These are phyloP conservation scores for Spinus pinus DNA, from an alignment of 2,797 vertebrate species.

Conservation along the genomic window DNA sequence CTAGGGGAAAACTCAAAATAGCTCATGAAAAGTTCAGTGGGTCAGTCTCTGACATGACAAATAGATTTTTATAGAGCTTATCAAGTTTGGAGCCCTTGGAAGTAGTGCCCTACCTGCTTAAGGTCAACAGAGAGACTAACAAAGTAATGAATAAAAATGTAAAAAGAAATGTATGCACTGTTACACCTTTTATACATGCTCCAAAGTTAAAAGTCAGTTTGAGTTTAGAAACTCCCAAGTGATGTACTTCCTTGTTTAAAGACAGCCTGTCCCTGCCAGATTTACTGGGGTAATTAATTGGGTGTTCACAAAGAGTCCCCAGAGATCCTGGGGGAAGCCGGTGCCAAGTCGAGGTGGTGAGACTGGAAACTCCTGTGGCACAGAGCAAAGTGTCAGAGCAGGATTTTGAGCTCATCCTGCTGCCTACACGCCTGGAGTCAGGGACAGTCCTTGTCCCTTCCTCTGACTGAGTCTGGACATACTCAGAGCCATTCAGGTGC, in stretches of 20 bases:
- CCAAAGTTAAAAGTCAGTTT: not conserved
- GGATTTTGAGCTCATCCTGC: not conserved
- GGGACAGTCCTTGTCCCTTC: not conserved
- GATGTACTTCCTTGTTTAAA: not conserved
- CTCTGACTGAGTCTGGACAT: rapidly evolving
- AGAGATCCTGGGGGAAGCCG: rapidly evolving
- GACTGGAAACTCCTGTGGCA: not conserved
- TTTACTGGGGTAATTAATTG: not conserved
- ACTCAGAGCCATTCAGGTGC: not conserved
- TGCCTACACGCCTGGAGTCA: not conserved
- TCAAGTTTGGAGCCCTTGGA: not conserved
- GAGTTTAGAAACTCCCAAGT: not conserved
- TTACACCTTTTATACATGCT: not conserved
- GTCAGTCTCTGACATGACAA: not conserved
- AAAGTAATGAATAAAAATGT: not conserved
- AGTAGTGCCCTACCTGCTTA: not conserved
- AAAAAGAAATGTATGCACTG: not conserved
- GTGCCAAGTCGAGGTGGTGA: not conserved
- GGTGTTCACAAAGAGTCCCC: not conserved
- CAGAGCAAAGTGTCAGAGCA: not conserved
- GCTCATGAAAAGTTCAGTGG: not conserved
- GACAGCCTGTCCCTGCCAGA: not conserved
- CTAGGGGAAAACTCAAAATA: not conserved
- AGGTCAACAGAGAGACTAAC: not conserved
- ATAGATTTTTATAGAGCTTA: not conserved